Evolutionary conservation across 2,797 vertebrate species (phyloP).

Genomic region (Peromyscus attwateri): DNA sequence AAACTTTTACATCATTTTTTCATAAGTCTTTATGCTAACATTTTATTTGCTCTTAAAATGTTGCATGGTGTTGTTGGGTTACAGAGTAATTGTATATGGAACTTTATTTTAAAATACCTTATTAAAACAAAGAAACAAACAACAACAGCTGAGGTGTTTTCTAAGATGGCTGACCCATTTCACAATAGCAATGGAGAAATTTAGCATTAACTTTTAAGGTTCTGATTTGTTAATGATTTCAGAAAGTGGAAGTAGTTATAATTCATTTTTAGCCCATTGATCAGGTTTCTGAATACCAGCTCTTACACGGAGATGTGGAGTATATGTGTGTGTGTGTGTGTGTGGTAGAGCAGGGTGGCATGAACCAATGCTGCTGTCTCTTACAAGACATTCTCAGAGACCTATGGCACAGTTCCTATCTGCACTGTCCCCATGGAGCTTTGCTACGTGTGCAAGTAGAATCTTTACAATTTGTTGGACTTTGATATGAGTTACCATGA

Average conservation of each 20-base stretch:
- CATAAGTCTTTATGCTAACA: not conserved
- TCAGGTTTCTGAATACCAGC: slow-evolving; percentile 43
- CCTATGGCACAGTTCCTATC: slow-evolving; percentile 82
- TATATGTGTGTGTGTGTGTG: not conserved
- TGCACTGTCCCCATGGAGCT: slow-evolving; percentile 50
- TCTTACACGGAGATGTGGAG: not conserved
- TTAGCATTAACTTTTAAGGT: slow-evolving; percentile 38
- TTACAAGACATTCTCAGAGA: slow-evolving; percentile 26
- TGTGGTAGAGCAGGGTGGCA: not conserved
- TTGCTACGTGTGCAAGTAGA: slow-evolving; percentile 77
- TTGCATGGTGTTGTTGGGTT: not conserved
- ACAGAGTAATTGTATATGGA: slow-evolving; percentile 29
- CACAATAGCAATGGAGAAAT: slow-evolving; percentile 27
- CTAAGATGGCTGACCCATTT: not conserved
- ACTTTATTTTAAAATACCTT: not conserved
- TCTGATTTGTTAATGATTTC: slow-evolving; percentile 58
- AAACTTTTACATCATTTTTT: slow-evolving; percentile 43
- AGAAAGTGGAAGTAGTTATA: slow-evolving; percentile 2
- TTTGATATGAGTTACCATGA: slow-evolving; percentile 77
- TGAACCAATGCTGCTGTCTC: slow-evolving; percentile 18
- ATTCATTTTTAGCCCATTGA: not conserved
- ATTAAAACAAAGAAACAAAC: not conserved
- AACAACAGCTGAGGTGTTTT: slow-evolving; percentile 22
- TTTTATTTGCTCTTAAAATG: slow-evolving; percentile 56
- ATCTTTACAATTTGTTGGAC: slow-evolving; percentile 77